Evolutionary conservation across 2,113 vertebrate species (phyloP).

Genomic region (human (Homo sapiens)): GRCh38 chr4:80761501-80762000

Average conservation of each 20-base stretch:
- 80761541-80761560: background rate
- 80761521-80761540: background rate
- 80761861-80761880: background rate
- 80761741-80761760: background rate
- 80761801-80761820: background rate
- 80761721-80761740: background rate
- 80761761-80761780: background rate
- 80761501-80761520: background rate
- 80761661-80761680: background rate
- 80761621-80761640: background rate
- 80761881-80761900: background rate
- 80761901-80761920: background rate
- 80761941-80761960: background rate
- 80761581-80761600: background rate
- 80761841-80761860: background rate
- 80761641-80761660: background rate
- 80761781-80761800: background rate
- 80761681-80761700: background rate
- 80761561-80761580: background rate
- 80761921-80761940: background rate
- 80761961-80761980: background rate
- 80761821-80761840: background rate
- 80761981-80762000: background rate
- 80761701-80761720: background rate
- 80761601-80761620: background rate